phyloP scores from a whole-genome alignment of 2,797 vertebrate species.

The Hirundo rustica region DNA sequence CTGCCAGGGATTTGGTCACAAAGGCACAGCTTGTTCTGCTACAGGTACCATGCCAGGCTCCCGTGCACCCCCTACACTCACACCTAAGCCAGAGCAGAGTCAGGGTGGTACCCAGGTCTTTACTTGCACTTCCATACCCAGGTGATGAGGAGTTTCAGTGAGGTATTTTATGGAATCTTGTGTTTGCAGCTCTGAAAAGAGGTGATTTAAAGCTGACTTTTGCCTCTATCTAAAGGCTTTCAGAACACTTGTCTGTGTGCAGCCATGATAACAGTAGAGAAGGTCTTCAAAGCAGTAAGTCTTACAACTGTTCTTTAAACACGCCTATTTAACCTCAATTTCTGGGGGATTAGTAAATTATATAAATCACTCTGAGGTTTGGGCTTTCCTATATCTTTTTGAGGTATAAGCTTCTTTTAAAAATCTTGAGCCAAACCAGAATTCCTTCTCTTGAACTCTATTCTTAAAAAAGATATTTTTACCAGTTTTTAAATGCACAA shows the following conservation, averaged over 20 bases:
- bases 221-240: background rate
- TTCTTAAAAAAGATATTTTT: background rate
- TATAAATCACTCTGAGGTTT: background rate
- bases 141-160: background rate
- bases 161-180: background rate
- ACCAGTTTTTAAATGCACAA: background rate
- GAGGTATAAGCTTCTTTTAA: background rate
- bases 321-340: background rate
- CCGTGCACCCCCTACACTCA: background rate
- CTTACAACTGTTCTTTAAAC: background rate
- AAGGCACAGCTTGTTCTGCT: background rate
- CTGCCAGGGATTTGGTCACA: background rate
- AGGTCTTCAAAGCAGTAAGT: background rate
- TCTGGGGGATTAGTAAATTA: background rate
- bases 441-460: background rate
- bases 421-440: background rate
- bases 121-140: background rate
- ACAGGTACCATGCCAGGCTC: background rate
- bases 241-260: background rate
- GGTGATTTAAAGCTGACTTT: background rate
- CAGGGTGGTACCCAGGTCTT: background rate
- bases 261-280: background rate
- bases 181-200: background rate
- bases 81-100: background rate
- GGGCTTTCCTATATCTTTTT: background rate